These are phyloP conservation scores for Paedocypris micromegethes DNA, from an alignment of 2,797 vertebrate genomes.

Conservation along the genomic window DNA sequence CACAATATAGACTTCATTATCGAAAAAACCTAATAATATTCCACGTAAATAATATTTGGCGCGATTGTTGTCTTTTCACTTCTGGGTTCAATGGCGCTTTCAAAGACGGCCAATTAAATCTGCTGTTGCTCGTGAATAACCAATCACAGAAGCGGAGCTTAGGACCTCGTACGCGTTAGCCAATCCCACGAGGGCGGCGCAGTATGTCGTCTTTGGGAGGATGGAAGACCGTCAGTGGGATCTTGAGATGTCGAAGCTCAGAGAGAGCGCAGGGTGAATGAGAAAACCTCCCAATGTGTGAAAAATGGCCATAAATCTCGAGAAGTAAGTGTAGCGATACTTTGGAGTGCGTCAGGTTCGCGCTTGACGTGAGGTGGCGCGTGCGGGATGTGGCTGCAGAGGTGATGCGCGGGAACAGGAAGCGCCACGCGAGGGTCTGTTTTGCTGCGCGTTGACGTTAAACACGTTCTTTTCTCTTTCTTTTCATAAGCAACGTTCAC, in stretches of 20 bases:
- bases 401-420: conserved; percentile 24
- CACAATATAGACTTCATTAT: too few relatives aligned
- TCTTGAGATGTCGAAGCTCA: conserved; percentile 21
- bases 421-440: conserved; percentile 24
- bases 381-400: conserved; percentile 8
- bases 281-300: conserved; percentile 59
- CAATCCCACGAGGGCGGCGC: conserved; percentile 53
- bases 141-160: conserved; percentile 28
- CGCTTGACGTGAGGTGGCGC: background rate
- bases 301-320: conserved; percentile 47
- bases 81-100: background rate
- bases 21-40: too few relatives aligned
- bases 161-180: conserved; percentile 13
- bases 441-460: conserved; percentile 3
- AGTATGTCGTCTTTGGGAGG: conserved; percentile 40
- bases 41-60: too few relatives aligned
- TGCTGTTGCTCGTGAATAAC: conserved; percentile 27
- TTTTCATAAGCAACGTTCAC: background rate
- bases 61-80: too few relatives aligned
- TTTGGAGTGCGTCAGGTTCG: background rate
- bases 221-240: conserved; percentile 26
- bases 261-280: conserved; percentile 1
- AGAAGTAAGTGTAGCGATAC: conserved; percentile 53
- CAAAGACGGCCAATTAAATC: conserved; percentile 39
- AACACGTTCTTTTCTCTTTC: background rate